Evolutionary conservation across 1,140 invertebrate genomes (phyloP).

Genomic region (Anadara kagoshimensis): DNA sequence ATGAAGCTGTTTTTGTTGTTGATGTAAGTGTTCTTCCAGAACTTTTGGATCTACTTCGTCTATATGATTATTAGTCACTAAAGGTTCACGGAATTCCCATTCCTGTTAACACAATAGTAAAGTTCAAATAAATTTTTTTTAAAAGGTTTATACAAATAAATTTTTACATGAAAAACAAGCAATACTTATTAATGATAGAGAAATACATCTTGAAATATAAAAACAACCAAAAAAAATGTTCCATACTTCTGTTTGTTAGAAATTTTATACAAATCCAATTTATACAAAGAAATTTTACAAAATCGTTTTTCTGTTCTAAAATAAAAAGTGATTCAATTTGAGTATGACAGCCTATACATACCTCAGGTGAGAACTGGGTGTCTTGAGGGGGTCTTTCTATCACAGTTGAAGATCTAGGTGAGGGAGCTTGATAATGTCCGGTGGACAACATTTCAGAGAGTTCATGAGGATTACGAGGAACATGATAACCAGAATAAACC

Average conservation of each 20-base stretch:
- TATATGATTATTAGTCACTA: slow-evolving; percentile 31
- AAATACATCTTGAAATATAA: too few relatives aligned
- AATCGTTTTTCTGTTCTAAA: not conserved
- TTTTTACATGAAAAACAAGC: too few relatives aligned
- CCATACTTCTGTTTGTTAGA: too few relatives aligned
- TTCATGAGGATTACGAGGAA: slow-evolving; percentile 44
- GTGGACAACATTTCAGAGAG: slow-evolving; percentile 44
- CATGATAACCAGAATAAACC: slow-evolving; percentile 31
- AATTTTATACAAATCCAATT: too few relatives aligned
- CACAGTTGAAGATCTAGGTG: slow-evolving; percentile 46
- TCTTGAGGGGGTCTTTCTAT: slow-evolving; percentile 33
- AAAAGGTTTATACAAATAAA: too few relatives aligned
- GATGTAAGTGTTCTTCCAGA: slow-evolving; percentile 78
- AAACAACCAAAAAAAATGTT: too few relatives aligned
- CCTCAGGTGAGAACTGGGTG: slow-evolving; percentile 20
- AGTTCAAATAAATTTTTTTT: too few relatives aligned
- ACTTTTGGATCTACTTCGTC: slow-evolving; percentile 78
- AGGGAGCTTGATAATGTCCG: slow-evolving; percentile 45
- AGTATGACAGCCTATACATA: slow-evolving; percentile 11
- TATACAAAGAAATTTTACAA: not conserved
- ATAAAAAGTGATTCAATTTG: not conserved
- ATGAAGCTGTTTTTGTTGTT: slow-evolving; percentile 79
- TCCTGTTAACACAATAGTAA: slow-evolving; percentile 13
- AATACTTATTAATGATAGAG: too few relatives aligned
- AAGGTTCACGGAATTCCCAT: slow-evolving; percentile 43